A percentile compares a stretch with the other conserved stretches of the same genome.
Evolutionary conservation across 2,888 invertebrate genomes (phyloP).

Genomic region (Pantelozetes paolii): DNA sequence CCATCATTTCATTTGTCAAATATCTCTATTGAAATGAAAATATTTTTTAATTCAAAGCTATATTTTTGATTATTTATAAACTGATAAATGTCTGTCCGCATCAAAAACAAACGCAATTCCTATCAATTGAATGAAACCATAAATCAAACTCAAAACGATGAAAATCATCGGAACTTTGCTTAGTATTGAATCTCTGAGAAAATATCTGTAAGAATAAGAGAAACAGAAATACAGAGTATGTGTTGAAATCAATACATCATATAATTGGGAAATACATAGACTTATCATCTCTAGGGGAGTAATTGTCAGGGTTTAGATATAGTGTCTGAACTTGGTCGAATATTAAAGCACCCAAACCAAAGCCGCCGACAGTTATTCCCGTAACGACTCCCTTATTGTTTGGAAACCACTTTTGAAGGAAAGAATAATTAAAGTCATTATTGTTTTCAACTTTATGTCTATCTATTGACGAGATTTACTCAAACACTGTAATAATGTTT

Average conservation of each 20-base stretch:
- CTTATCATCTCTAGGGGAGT: constrained; percentile 45
- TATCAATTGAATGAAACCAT: constrained; percentile 50
- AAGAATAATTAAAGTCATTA: no score
- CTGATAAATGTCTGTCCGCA: constrained; percentile 35
- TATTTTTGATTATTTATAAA: not conserved
- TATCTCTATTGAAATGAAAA: not conserved
- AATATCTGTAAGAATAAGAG: not conserved
- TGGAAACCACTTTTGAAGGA: constrained; percentile 52
- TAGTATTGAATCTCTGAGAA: constrained; percentile 42
- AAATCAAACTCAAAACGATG: constrained; percentile 51
- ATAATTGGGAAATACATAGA: not conserved
- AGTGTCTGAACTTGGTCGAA: constrained; percentile 53
- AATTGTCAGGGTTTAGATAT: constrained; percentile 53
- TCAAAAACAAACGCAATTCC: constrained; percentile 49
- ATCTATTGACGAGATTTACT: no score
- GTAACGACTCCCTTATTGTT: constrained; percentile 51
- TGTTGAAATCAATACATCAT: not conserved
- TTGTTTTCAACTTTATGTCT: no score
- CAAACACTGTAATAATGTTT: no score
- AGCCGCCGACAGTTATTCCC: constrained; percentile 53
- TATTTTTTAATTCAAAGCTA: not conserved
- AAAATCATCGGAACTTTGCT: constrained; percentile 51
- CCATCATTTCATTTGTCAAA: not conserved
- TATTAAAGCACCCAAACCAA: constrained; percentile 53
- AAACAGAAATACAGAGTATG: not conserved